Evolutionary conservation across 2,113 vertebrate species (phyloP).

Genomic region (Pseudonaja textilis): DNA sequence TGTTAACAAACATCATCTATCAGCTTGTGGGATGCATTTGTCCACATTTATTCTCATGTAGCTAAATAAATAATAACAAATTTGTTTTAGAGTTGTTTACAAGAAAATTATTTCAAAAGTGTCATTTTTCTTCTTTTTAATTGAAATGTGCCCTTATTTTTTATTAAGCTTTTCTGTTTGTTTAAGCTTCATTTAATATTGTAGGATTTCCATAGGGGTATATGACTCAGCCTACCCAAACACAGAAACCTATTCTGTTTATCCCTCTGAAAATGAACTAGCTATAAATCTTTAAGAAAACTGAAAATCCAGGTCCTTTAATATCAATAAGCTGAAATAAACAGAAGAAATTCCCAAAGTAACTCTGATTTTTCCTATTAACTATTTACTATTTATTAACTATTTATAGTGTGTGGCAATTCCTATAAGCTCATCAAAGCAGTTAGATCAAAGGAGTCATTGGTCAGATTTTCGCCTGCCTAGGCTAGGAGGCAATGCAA

Average conservation of each 20-base stretch:
- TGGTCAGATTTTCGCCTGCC: not conserved
- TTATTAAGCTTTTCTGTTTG: not conserved
- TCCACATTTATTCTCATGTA: conserved; percentile 25
- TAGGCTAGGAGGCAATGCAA: not conserved
- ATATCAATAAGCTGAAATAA: not conserved
- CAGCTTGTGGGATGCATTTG: conserved; percentile 2
- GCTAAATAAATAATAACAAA: conserved; percentile 19
- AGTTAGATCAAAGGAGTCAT: not conserved
- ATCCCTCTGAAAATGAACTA: not conserved
- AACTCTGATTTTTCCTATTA: not conserved
- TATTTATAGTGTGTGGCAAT: not conserved
- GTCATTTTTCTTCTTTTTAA: not conserved
- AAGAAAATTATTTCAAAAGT: conserved; percentile 15
- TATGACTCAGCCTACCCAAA: not conserved
- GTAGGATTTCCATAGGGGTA: not conserved
- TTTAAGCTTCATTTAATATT: not conserved
- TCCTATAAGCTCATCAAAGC: not conserved
- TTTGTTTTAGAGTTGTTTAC: conserved; percentile 15
- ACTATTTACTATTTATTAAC: not conserved
- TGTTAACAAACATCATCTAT: conserved; percentile 5
- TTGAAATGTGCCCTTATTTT: not conserved
- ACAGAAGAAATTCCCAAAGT: not conserved
- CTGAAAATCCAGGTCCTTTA: not conserved
- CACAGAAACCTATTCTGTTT: not conserved
- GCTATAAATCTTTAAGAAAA: not conserved